Evolutionary conservation across 1,140 invertebrate genomes (phyloP), one percentile per base, ranked within the genome.

Genomic region (Drosophila orena): DNA sequence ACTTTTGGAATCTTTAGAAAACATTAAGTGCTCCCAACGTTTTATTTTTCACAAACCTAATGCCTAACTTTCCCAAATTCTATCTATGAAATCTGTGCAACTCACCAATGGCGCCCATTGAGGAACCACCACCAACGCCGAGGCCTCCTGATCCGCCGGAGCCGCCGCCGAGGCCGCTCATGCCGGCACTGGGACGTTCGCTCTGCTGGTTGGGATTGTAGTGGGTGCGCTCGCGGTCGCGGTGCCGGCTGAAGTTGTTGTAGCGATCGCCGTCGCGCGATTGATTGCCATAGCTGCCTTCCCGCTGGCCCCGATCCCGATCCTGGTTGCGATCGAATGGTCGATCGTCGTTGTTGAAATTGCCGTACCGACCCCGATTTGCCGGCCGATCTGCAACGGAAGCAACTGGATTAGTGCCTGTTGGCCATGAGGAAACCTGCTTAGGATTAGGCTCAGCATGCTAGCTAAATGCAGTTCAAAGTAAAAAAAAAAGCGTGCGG

Each of bases 241-340:
- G 83, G 78, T 91, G 84, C 68, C 91, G 47, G 35, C 80, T 92
- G 50, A 91, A 92, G 61, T 88, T 92, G 76, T 88, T 92, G 35
- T 92, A 91, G 30, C 91, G 81, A 56, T 92, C 91, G 24, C 83
- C 80, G 60, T 92, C 91, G 71, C 91, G 92, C 72, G 93, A 92
- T 69, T 93, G 83, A 65, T 90, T 90, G 43, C 90, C 86, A 58
- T 79, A 91, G 56, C 91, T 92, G 42, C 92, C 92, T 62, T 92
- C 92, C 0, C 92, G 79, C 43, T 91, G 85, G 0, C 89, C 81
- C 15, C 91, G 83, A 44, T 91, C 88, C 11, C 85, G 77, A 55
- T 91, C 79, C 73, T 90, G 84, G 61, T 88, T 86, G 27, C 91
- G 90, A 55, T 92, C 90, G 22, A 78, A 86, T 30, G 30, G 30